Percentiles rank a stretch among this genome's conserved stretches.
Evolutionary conservation across 2,797 vertebrate species (phyloP).

Genomic region (Sarcoramphus papa): DNA sequence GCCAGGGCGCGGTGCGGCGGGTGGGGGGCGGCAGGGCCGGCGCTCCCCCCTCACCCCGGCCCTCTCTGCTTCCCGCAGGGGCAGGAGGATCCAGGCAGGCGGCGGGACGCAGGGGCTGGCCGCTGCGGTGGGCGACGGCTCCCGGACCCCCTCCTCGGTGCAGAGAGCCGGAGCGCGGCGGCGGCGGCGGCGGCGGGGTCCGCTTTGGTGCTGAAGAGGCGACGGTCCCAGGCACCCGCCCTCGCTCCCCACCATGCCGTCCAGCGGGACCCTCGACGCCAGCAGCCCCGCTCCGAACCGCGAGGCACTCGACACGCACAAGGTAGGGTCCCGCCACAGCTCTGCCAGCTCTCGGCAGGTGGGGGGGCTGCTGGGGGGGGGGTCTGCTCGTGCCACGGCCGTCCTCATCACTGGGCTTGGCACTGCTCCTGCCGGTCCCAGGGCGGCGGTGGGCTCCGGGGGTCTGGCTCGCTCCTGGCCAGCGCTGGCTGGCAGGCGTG

Average conservation of each 20-base stretch:
- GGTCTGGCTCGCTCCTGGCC: background rate
- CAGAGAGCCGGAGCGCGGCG: background rate
- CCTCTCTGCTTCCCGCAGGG: background rate
- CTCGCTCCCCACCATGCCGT: slow-evolving; percentile 13
- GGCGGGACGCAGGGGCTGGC: background rate
- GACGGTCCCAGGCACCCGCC: background rate
- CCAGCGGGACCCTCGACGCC: slow-evolving; percentile 32
- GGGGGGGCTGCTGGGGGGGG: background rate
- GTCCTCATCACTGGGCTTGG: background rate
- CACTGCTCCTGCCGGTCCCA: background rate
- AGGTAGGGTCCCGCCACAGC: background rate
- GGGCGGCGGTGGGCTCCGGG: fast-evolving
- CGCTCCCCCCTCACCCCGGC: background rate
- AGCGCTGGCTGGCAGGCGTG: background rate
- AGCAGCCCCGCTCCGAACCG: slow-evolving; percentile 15
- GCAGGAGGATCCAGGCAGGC: slow-evolving; percentile 14
- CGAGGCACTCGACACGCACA: slow-evolving; percentile 12
- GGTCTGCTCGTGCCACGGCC: fast-evolving
- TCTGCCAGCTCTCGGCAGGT: background rate
- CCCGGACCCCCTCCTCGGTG: background rate
- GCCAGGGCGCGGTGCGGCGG: background rate
- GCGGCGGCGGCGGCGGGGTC: background rate
- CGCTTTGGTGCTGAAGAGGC: background rate
- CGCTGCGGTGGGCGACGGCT: background rate
- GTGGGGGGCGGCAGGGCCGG: background rate